phyloP scores from a whole-genome alignment of 2,113 vertebrate genomes.

The Siniperca knerii region DNA sequence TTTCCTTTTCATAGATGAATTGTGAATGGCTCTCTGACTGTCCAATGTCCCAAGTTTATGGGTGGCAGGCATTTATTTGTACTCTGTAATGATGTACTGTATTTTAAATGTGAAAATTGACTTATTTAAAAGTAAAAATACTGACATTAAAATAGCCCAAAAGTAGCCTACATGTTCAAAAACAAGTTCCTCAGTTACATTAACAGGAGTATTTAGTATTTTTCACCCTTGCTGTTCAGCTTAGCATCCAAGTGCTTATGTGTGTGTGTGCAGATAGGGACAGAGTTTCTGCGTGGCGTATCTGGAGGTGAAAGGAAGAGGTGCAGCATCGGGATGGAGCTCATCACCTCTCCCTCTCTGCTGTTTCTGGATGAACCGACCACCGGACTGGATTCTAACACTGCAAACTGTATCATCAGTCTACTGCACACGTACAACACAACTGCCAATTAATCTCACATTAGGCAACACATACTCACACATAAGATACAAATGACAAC shows the following conservation, averaged over 20 bases:
- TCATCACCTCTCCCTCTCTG: constrained; percentile 85
- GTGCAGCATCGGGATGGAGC: constrained; percentile 88
- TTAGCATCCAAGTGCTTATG: background rate
- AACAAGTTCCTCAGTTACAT: background rate
- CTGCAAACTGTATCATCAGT: constrained; percentile 84
- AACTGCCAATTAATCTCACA: background rate
- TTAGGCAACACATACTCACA: background rate
- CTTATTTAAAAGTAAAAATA: background rate
- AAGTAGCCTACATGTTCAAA: background rate
- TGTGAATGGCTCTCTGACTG: background rate
- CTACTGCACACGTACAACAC: constrained; percentile 80
- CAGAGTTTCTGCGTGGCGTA: constrained; percentile 85
- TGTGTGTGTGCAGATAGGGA: constrained; percentile 80
- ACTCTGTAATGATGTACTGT: background rate
- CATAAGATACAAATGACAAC: background rate
- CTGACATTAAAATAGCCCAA: background rate
- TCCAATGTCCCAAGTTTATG: background rate
- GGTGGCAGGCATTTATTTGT: background rate
- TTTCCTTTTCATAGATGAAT: background rate
- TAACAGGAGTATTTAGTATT: background rate
- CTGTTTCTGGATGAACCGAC: constrained; percentile 88
- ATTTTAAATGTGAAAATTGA: background rate
- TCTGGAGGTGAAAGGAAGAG: constrained; percentile 88
- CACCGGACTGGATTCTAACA: constrained; percentile 87
- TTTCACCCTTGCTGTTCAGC: background rate